Conservation (phyloP, 2,888 invertebrate genomes). For the Acrobasis suavella region DNA sequence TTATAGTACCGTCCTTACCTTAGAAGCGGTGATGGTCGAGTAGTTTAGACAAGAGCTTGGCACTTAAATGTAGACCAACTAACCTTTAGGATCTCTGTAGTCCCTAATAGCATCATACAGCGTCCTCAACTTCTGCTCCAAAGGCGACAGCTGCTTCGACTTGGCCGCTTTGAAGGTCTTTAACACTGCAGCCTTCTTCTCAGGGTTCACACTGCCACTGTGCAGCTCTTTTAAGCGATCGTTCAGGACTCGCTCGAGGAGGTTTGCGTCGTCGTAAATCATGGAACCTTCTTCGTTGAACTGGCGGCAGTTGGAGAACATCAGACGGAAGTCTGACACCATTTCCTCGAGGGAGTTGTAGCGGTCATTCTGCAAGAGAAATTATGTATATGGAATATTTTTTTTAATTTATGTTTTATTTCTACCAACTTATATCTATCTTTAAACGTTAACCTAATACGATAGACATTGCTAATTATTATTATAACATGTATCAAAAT, state of each 20-base stretch:
- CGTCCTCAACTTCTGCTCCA: constrained; percentile 90
- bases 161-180: constrained; percentile 72
- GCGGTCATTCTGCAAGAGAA: constrained; percentile 81
- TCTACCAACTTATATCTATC: too few species aligned
- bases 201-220: constrained; percentile 72
- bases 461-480: too few species aligned
- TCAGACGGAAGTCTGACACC: constrained; percentile 92
- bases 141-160: constrained; percentile 76
- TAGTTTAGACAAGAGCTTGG: too few species aligned
- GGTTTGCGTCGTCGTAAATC: constrained; percentile 96
- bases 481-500: too few species aligned
- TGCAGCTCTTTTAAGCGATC: constrained; percentile 91
- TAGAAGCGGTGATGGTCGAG: too few species aligned
- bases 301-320: constrained; percentile 98
- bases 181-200: constrained; percentile 79
- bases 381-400: too few species aligned
- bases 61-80: constrained; percentile 20
- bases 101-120: constrained; percentile 95
- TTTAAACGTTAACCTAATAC: too few species aligned
- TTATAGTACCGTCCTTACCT: too few species aligned
- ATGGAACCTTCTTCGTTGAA: constrained; percentile 98
- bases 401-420: too few species aligned
- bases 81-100: constrained; percentile 84
- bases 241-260: constrained; percentile 91
- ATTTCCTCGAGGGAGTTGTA: constrained; percentile 93